A percentile compares a stretch with the other conserved stretches of the same genome.
Conservation (phyloP, 2,888 invertebrate species). For the Reticulitermes lucifugus region DNA sequence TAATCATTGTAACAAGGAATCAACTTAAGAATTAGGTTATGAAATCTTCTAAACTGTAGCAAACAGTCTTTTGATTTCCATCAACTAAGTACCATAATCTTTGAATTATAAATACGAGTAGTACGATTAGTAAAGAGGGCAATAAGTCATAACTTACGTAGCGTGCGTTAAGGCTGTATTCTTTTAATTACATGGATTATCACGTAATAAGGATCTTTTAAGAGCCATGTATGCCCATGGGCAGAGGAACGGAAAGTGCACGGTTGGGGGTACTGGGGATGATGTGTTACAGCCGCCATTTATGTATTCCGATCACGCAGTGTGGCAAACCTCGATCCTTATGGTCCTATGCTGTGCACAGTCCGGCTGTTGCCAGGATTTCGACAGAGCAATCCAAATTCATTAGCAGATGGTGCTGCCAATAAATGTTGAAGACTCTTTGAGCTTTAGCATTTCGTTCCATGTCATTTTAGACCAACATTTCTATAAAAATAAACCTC, state of each 20-base stretch:
- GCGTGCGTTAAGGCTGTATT: background rate
- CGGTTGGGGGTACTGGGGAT: background rate
- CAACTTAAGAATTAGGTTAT: too few species aligned
- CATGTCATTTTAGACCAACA: too few species aligned
- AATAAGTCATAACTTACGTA: background rate
- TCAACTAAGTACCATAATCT: too few species aligned
- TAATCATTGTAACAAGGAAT: too few species aligned
- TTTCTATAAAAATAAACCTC: too few species aligned
- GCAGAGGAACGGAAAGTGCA: background rate
- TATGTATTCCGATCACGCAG: background rate
- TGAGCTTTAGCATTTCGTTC: background rate
- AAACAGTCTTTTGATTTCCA: too few species aligned
- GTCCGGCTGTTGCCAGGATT: background rate
- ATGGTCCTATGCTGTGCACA: background rate
- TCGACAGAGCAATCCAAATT: background rate
- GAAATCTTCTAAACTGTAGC: too few species aligned
- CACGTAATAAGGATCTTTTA: background rate
- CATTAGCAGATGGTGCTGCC: background rate
- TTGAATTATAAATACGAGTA: too few species aligned
- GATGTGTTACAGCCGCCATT: background rate
- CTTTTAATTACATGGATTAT: constrained; percentile 2
- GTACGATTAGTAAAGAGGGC: too few species aligned
- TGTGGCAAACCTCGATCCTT: background rate
- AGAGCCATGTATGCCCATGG: background rate
- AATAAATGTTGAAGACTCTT: background rate